Evolutionary conservation across 2,888 invertebrate species (phyloP).

Genomic region (Panopea generosa): DNA sequence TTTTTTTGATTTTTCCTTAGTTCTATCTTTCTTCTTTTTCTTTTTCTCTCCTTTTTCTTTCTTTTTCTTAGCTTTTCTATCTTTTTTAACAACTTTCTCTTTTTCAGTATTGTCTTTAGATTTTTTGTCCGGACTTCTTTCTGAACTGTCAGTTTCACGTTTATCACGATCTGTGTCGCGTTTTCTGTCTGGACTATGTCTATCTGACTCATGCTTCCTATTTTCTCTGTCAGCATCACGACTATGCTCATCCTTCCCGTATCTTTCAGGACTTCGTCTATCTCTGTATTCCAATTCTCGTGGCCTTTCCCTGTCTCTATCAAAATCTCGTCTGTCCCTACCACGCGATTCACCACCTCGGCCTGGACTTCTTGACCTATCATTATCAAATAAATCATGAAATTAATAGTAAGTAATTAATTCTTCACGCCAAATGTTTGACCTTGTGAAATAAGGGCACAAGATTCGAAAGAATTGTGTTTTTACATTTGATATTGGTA

Average conservation of each 20-base stretch:
- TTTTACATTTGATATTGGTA: too few species aligned
- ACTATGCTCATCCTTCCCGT: conserved; percentile 7
- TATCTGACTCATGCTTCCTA: conserved; percentile 9
- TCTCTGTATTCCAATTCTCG: conserved; percentile 13
- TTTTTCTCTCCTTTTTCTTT: conserved; percentile 58
- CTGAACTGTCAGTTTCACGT: conserved; percentile 17
- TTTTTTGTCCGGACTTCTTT: conserved; percentile 73
- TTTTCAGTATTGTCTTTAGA: conserved; percentile 85
- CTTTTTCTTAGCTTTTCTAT: conserved; percentile 59
- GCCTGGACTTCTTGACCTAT: conserved; percentile 30
- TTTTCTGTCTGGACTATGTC: conserved; percentile 43
- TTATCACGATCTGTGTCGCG: conserved; percentile 23
- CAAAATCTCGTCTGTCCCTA: conserved; percentile 23
- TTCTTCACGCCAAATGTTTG: too few species aligned
- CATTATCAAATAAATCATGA: too few species aligned
- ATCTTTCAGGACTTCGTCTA: conserved; percentile 38
- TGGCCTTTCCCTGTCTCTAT: conserved; percentile 7
- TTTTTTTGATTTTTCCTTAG: conserved; percentile 63
- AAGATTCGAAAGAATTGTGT: too few species aligned
- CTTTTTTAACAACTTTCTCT: conserved; percentile 85
- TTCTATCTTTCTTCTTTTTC: conserved; percentile 46
- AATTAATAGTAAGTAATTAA: too few species aligned
- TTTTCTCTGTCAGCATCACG: conserved; percentile 26
- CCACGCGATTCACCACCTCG: conserved; percentile 20
- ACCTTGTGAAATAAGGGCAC: too few species aligned